These are phyloP conservation scores for Gadus chalcogrammus DNA, from an alignment of 2,113 vertebrate species.

Conservation along the genomic window DNA sequence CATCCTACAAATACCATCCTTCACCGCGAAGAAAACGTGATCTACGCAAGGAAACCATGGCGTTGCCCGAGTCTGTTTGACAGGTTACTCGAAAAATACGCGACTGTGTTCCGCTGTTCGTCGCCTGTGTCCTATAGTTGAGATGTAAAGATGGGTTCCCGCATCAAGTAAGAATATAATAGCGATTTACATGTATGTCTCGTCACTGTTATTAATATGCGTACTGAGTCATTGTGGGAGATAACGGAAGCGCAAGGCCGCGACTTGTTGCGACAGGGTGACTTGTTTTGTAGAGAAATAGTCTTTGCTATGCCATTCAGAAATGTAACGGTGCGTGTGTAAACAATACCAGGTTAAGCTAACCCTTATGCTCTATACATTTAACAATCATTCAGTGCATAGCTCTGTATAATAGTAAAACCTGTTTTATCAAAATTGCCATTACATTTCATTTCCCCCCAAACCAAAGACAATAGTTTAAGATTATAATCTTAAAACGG, in stretches of 20 bases:
- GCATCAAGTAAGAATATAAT: slow-evolving; percentile 68
- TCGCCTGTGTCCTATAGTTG: slow-evolving; percentile 22
- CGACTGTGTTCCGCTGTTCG: slow-evolving; percentile 31
- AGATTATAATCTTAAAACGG: too few species aligned
- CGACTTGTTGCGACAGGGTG: slow-evolving; percentile 64
- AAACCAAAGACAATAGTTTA: too few species aligned
- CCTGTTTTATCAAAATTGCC: too few species aligned
- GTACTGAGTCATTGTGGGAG: slow-evolving; percentile 23
- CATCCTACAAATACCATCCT: too few species aligned
- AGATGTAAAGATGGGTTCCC: slow-evolving; percentile 67
- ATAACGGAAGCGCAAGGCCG: slow-evolving; percentile 44
- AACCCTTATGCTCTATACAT: too few species aligned
- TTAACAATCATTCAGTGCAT: too few species aligned
- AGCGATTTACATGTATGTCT: not conserved
- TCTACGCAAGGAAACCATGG: slow-evolving; percentile 57
- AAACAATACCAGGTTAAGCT: too few species aligned
- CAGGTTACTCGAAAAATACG: slow-evolving; percentile 49
- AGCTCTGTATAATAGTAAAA: too few species aligned
- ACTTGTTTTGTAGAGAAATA: not conserved
- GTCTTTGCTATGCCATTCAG: too few species aligned
- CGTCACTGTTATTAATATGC: not conserved
- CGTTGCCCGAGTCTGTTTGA: slow-evolving; percentile 52
- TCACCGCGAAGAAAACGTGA: slow-evolving; percentile 33
- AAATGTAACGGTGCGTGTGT: too few species aligned
- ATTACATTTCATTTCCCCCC: too few species aligned